Evolutionary conservation across 2,797 vertebrate species (phyloP).

Genomic region (Micromesistius poutassou): DNA sequence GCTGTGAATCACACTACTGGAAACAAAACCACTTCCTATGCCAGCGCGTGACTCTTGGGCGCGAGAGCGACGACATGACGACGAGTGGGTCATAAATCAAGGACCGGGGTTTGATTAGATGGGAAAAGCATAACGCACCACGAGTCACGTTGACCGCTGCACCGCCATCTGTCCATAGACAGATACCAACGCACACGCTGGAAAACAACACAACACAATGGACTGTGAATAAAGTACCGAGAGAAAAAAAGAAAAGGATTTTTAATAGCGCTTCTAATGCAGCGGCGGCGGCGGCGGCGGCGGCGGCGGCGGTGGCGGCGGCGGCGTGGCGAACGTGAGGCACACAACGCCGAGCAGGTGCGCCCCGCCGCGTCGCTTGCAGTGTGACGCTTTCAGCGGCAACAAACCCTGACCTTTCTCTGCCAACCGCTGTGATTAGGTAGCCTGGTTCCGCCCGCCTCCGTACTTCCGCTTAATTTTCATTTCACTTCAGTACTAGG

Average conservation of each 20-base stretch:
- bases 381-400: not conserved
- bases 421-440: not conserved
- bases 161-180: not conserved
- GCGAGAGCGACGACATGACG: not conserved
- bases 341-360: not conserved
- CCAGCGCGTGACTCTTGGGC: not conserved
- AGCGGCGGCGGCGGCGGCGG: too few species aligned
- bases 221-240: not conserved
- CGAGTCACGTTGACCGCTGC: not conserved
- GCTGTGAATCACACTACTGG: too few species aligned
- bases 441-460: too few species aligned
- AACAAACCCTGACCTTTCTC: not conserved
- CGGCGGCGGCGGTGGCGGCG: too few species aligned
- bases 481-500: too few species aligned
- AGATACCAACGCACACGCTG: not conserved
- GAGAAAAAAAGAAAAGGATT: not conserved
- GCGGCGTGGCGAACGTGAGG: too few species aligned
- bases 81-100: not conserved
- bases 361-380: not conserved
- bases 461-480: too few species aligned
- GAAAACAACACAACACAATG: not conserved
- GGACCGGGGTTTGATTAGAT: not conserved
- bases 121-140: not conserved
- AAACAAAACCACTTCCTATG: not conserved
- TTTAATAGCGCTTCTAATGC: not conserved